phyloP scores from a whole-genome alignment of 2,888 invertebrate genomes.

The Linnaemya tessellans region DNA sequence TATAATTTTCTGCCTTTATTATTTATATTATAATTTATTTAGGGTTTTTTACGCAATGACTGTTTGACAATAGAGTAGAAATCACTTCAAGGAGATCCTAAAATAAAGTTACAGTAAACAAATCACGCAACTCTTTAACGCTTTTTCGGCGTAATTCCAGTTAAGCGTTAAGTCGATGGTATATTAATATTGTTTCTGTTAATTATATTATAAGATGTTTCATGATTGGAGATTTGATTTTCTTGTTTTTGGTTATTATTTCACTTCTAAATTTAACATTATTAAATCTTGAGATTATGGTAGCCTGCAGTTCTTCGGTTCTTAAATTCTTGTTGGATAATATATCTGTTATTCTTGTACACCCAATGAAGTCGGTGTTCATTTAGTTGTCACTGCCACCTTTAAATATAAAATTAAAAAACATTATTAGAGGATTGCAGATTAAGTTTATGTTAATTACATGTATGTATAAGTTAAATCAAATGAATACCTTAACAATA shows the following conservation, averaged over 20 bases:
- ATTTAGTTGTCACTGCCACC: constrained; percentile 46
- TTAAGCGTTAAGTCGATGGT: not conserved
- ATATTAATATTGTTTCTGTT: constrained; percentile 13
- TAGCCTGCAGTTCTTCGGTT: constrained; percentile 17
- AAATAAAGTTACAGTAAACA: constrained; percentile 39
- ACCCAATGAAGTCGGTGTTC: not conserved
- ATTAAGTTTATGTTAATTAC: no score
- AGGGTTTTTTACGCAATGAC: constrained; percentile 11
- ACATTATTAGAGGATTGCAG: constrained; percentile 2
- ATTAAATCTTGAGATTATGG: constrained; percentile 4
- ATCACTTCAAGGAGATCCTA: constrained; percentile 66
- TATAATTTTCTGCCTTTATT: constrained; percentile 81
- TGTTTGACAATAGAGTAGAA: constrained; percentile 12
- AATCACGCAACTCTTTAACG: constrained; percentile 39
- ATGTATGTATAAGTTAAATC: no score
- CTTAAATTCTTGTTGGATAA: constrained; percentile 18
- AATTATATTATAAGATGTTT: constrained; percentile 38
- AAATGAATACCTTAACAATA: no score
- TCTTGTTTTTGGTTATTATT: constrained; percentile 6
- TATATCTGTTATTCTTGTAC: constrained; percentile 21
- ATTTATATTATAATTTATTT: constrained; percentile 4
- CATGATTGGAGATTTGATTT: constrained; percentile 47
- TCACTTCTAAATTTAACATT: constrained; percentile 12
- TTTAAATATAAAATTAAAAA: constrained; percentile 56
- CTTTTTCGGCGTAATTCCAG: constrained; percentile 46